These are phyloP conservation scores for Pyrocephalus nanus DNA, from an alignment of 2,797 vertebrate genomes.

Conservation along the genomic window DNA sequence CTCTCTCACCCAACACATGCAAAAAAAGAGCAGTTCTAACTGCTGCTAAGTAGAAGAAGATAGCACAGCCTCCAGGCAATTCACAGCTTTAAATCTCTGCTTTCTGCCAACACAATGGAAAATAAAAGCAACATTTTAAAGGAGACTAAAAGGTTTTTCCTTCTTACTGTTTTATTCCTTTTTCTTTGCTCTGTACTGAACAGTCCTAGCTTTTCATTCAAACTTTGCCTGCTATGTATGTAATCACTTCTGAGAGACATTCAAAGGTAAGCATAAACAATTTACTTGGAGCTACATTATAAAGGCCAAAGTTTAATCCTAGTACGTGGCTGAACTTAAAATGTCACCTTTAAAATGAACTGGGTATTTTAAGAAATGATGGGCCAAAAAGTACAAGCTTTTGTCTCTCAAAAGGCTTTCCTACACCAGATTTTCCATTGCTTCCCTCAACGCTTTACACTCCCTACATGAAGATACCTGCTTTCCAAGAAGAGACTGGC, in stretches of 20 bases:
- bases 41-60: constrained; percentile 58
- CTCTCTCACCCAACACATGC: constrained; percentile 23
- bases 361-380: neutral
- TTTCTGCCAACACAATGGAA: constrained; percentile 45
- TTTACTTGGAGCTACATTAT: neutral
- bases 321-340: neutral
- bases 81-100: constrained; percentile 61
- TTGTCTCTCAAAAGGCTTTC: neutral
- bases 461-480: neutral
- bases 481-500: neutral
- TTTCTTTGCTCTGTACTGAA: neutral
- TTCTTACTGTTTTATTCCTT: constrained; percentile 6
- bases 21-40: constrained; percentile 49
- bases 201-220: neutral
- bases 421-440: neutral
- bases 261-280: constrained; percentile 30
- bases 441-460: neutral
- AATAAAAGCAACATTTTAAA: constrained; percentile 55
- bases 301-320: neutral
- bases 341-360: neutral
- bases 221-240: neutral
- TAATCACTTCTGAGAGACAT: neutral
- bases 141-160: constrained; percentile 26
- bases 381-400: neutral
- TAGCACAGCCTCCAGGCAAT: constrained; percentile 66